These are phyloP conservation scores for Psittacula derbiana DNA, from an alignment of 2,797 vertebrate species.

Conservation along the genomic window DNA sequence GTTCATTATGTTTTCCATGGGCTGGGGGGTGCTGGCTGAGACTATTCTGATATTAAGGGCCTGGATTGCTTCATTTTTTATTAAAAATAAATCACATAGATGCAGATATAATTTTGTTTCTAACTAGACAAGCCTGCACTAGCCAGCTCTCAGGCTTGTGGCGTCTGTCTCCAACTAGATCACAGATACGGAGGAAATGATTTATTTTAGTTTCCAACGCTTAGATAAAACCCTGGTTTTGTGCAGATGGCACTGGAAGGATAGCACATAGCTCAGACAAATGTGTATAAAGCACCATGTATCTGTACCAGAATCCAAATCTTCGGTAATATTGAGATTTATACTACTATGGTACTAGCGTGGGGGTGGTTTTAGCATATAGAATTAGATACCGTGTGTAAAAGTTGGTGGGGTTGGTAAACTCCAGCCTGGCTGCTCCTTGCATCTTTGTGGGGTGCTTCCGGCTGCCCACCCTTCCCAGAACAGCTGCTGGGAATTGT, in stretches of 20 bases:
- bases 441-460: background rate
- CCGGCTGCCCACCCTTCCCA: background rate
- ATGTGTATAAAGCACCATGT: background rate
- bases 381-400: background rate
- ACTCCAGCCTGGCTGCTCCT: background rate
- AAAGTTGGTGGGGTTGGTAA: background rate
- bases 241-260: conserved; percentile 42
- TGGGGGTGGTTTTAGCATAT: rapidly evolving
- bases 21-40: background rate
- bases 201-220: conserved; percentile 41
- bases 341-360: background rate
- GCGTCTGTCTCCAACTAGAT: conserved; percentile 46
- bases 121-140: conserved; percentile 49
- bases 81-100: conserved; percentile 30
- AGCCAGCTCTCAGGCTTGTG: conserved; percentile 44
- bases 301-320: background rate
- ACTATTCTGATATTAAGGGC: background rate
- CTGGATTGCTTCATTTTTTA: conserved; percentile 27
- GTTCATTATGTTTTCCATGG: background rate
- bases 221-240: conserved; percentile 30
- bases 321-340: background rate
- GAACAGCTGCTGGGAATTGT: background rate
- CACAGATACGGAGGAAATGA: conserved; percentile 32
- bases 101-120: conserved; percentile 37
- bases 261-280: conserved; percentile 23